Percentiles rank a stretch among this genome's conserved stretches.
phyloP scores from a whole-genome alignment of 2,888 invertebrate species.

The Ophonus ardosiacus region DNA sequence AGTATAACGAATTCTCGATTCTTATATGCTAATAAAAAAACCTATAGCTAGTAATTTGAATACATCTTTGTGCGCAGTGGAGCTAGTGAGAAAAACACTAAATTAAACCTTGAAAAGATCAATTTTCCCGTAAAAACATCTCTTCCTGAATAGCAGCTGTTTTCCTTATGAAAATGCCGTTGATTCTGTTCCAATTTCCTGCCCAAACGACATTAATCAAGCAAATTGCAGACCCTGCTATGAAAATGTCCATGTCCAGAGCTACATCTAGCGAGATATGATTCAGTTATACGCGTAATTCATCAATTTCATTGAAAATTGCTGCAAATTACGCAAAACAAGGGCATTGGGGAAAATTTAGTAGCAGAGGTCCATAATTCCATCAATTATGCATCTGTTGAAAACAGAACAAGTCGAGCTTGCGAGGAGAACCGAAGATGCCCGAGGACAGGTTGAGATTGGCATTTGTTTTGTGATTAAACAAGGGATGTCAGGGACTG shows the following conservation, averaged over 20 bases:
- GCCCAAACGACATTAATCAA: conserved; percentile 28
- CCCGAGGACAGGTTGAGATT: not conserved
- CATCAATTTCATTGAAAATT: conserved; percentile 50
- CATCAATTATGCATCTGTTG: conserved; percentile 59
- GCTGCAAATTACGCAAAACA: conserved; percentile 32
- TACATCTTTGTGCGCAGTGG: not conserved
- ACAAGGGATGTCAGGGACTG: not conserved
- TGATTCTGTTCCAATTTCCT: conserved; percentile 19
- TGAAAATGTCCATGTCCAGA: not conserved
- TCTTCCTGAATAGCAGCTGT: conserved; percentile 18
- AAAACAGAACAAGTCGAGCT: conserved; percentile 8
- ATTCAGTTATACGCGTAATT: conserved; percentile 46
- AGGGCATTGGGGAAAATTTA: conserved; percentile 23
- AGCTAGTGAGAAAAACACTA: not conserved
- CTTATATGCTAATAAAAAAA: not conserved
- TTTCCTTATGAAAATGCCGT: conserved; percentile 15
- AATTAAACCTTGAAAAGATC: not conserved
- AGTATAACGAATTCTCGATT: not conserved
- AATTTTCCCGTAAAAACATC: not conserved
- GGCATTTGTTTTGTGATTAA: conserved; percentile 28
- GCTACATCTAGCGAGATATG: conserved; percentile 24
- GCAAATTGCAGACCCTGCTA: conserved; percentile 14
- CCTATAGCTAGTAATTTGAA: not conserved
- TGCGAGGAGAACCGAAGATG: not conserved
- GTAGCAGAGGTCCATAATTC: conserved; percentile 16